Evolutionary conservation across 2,797 vertebrate genomes (phyloP).

Genomic region (Chanos chanos): DNA sequence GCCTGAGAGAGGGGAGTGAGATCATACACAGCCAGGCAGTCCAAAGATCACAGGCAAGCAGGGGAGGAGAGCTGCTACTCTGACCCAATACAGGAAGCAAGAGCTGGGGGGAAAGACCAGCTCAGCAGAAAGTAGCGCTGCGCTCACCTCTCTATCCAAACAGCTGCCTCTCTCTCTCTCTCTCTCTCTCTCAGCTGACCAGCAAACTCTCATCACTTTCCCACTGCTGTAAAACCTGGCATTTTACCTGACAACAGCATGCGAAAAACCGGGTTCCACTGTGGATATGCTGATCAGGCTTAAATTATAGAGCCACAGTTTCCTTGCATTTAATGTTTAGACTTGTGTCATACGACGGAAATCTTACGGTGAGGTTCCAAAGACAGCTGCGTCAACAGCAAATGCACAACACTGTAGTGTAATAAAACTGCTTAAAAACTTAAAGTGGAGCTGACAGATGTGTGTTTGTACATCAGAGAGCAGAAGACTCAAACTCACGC

Average conservation of each 20-base stretch:
- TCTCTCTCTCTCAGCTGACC: not conserved
- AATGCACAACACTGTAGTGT: no score
- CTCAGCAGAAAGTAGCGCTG: constrained; percentile 26
- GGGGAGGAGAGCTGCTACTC: not conserved
- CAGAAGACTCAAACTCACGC: constrained; percentile 62
- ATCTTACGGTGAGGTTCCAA: no score
- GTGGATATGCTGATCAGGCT: no score
- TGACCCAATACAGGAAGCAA: constrained; percentile 30
- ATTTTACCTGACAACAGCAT: no score
- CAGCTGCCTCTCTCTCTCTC: not conserved
- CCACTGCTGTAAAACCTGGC: no score
- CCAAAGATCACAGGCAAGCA: not conserved
- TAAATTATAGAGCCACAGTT: no score
- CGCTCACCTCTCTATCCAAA: not conserved
- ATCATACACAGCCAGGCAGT: constrained; percentile 14
- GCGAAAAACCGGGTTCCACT: no score
- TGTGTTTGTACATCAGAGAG: not conserved
- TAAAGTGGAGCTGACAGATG: not conserved
- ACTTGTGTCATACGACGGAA: no score
- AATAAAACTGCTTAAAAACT: no score
- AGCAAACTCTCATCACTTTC: no score
- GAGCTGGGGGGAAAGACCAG: constrained; percentile 18
- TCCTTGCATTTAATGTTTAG: no score
- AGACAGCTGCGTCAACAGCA: no score
- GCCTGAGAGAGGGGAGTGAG: constrained; percentile 46